phyloP scores from a whole-genome alignment of 2,113 vertebrate species.

The Mesoclemmys tuberculata region DNA sequence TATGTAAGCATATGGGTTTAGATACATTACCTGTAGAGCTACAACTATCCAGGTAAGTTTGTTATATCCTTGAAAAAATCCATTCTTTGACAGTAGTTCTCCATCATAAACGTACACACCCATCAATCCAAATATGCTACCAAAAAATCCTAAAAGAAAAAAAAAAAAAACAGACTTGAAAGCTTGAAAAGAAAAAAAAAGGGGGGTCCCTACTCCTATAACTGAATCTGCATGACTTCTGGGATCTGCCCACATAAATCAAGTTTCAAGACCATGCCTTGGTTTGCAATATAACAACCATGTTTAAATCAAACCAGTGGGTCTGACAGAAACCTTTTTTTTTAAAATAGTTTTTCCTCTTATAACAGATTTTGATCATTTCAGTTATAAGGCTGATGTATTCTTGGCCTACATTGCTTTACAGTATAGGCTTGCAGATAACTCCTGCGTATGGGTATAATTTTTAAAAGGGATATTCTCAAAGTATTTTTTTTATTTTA shows the following conservation, averaged over 20 bases:
- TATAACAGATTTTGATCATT: neutral
- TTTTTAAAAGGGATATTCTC: neutral
- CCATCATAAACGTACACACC: constrained; percentile 94
- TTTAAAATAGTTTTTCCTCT: neutral
- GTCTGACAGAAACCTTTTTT: neutral
- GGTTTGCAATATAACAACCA: neutral
- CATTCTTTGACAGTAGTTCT: constrained; percentile 87
- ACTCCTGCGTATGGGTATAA: neutral
- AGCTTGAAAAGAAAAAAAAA: neutral
- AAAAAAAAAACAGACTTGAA: constrained; percentile 16
- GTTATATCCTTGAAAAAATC: constrained; percentile 98
- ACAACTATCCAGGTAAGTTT: constrained; percentile 93
- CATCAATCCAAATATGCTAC: constrained; percentile 92
- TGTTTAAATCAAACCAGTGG: neutral
- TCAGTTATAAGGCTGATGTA: neutral
- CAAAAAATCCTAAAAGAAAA: constrained; percentile 88
- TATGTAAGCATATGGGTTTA: constrained; percentile 8
- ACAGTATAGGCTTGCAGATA: neutral
- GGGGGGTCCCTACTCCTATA: neutral
- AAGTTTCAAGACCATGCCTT: neutral
- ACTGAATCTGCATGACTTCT: neutral
- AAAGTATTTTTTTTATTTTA: neutral
- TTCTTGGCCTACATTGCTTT: neutral
- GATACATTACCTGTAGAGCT: constrained; percentile 88
- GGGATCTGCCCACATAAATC: neutral